Evolutionary conservation across 2,797 vertebrate genomes (phyloP), one percentile per base, ranked within the genome.

Genomic region (Yasuhikotakia modesta): DNA sequence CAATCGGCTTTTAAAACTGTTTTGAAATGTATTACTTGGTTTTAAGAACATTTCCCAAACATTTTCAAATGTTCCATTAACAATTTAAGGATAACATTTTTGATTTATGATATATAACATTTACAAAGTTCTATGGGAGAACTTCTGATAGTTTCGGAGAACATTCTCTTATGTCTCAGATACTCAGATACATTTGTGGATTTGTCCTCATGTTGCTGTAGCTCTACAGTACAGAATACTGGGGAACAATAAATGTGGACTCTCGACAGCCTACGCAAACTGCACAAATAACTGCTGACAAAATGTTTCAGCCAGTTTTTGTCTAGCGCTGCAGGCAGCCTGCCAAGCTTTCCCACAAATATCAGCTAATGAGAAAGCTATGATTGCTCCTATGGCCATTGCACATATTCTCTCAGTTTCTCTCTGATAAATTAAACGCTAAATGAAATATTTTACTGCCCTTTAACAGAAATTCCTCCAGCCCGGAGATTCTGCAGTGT

Each of bases 201-300:
- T 46, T 16, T 46, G 55, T 24, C 3, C 53, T 24, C 22, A 2
- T 65, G 46, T 74, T 74, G 24, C n/a, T 74, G 30, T 43, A 39
- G 58, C 16, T 53, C 45, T 39, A 53, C 50, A 2, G 1, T 27
- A 16, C 22, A 85, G 75, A 85, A 87, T 82, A 73, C 78, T 87
- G 70, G 78, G 77, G 6, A 39, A 79, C 79, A 88, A 85, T 83
- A 83, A 82, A 79, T 70, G 87, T 87, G 84, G 82, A 80, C 50
- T 63, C 73, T 32, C 83, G 73, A 84, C 75, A 79, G 60, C 55
- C 68, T 80, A 77, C 12, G 71, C 60, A 78, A 57, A 24, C 21
- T 24, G 21, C 53, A 57, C 53, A 57, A 57, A 57, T 57, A 78
- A 83, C 85, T 76, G 50, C 73, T 69, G 84, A 81, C 76, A 76